These are phyloP conservation scores for Neosilurus hyrtlii DNA, from an alignment of 2,797 vertebrate species.

Conservation along the genomic window DNA sequence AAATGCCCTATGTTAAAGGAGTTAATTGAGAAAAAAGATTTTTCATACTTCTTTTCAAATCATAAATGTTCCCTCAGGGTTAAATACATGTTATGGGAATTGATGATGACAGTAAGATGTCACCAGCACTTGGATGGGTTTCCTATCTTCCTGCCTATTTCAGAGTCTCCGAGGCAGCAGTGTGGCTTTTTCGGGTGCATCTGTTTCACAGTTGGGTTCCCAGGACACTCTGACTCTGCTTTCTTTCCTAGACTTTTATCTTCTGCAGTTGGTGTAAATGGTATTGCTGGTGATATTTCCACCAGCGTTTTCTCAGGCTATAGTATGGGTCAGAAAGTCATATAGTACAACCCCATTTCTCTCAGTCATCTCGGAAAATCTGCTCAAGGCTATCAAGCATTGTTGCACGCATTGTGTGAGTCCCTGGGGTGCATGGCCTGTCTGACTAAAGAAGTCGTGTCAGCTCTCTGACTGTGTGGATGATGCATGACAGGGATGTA, in stretches of 20 bases:
- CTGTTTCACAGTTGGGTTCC: constrained; percentile 20
- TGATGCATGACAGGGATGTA: background rate
- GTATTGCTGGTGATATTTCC: background rate
- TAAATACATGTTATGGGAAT: background rate
- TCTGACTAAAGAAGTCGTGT: constrained; percentile 21
- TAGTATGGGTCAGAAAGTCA: constrained; percentile 15
- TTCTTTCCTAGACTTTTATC: background rate
- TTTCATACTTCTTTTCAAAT: background rate
- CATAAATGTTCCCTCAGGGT: background rate
- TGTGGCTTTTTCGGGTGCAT: constrained; percentile 11
- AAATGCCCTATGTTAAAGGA: background rate
- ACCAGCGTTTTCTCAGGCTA: background rate
- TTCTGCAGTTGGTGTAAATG: background rate
- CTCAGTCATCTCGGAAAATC: constrained; percentile 29
- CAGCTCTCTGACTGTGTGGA: constrained; percentile 17
- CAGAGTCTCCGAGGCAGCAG: background rate
- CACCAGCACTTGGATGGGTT: background rate
- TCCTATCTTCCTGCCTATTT: constrained; percentile 3
- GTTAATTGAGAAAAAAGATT: background rate
- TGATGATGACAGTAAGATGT: background rate
- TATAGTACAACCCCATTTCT: constrained; percentile 17
- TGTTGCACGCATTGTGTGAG: constrained; percentile 12
- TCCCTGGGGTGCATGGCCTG: background rate
- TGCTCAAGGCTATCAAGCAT: constrained; percentile 21
- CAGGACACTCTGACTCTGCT: constrained; percentile 7